Evolutionary conservation across 2,797 vertebrate genomes (phyloP).

Genomic region (Pagetopsis macropterus): DNA sequence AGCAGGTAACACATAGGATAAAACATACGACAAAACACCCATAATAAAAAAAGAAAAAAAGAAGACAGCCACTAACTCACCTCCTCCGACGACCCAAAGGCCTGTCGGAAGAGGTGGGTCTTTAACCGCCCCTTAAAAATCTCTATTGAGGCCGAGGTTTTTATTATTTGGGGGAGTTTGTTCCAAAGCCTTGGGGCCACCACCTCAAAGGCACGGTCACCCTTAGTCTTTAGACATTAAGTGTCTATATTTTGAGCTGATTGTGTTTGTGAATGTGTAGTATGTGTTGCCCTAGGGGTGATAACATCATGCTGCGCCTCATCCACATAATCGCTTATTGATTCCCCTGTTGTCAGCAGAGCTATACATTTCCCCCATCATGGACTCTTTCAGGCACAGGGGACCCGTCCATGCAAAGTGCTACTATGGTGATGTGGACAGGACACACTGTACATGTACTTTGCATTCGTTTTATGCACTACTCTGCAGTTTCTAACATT

Average conservation of each 20-base stretch:
- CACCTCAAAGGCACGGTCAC: too few relatives aligned
- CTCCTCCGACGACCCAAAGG: too few relatives aligned
- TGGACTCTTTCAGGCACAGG: slow-evolving; percentile 39
- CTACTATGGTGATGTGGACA: slow-evolving; percentile 7
- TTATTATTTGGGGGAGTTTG: too few relatives aligned
- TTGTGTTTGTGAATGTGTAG: slow-evolving; percentile 39
- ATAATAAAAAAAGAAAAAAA: too few relatives aligned
- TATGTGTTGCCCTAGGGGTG: slow-evolving; percentile 46
- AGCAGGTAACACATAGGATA: too few relatives aligned
- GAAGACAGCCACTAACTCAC: too few relatives aligned
- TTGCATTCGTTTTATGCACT: slow-evolving; percentile 10
- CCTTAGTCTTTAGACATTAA: too few relatives aligned
- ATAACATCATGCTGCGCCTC: slow-evolving; percentile 62
- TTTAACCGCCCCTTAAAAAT: too few relatives aligned
- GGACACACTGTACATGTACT: slow-evolving; percentile 16
- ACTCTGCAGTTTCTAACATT: slow-evolving; percentile 1
- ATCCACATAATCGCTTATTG: slow-evolving; percentile 73
- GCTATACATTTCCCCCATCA: slow-evolving; percentile 59
- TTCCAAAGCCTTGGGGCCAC: too few relatives aligned
- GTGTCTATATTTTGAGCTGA: slow-evolving; percentile 30
- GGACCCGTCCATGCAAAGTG: slow-evolving; percentile 27
- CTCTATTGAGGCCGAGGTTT: too few relatives aligned
- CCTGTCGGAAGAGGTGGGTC: too few relatives aligned
- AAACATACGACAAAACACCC: too few relatives aligned
- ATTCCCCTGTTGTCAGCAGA: slow-evolving; percentile 69